A percentile compares a stretch with the other conserved stretches of the same genome.
Evolutionary conservation across 2,888 invertebrate species (phyloP).

Genomic region (Subacronicta megacephala): DNA sequence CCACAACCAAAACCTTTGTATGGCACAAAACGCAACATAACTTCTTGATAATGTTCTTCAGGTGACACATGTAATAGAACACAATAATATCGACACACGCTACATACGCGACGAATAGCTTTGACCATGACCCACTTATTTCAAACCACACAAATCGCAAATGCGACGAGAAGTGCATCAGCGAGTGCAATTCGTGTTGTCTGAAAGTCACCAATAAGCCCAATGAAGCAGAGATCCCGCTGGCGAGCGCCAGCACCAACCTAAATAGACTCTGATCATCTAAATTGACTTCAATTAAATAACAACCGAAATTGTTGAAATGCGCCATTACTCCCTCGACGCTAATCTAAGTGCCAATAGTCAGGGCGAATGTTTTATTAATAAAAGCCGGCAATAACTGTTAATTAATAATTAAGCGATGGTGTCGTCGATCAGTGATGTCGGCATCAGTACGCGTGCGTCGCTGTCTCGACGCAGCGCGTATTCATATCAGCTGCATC

Average conservation of each 20-base stretch:
- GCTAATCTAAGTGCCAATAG: slow-evolving; percentile 90
- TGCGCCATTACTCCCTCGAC: slow-evolving; percentile 89
- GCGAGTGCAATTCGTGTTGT: slow-evolving; percentile 89
- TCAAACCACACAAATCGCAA: slow-evolving; percentile 69
- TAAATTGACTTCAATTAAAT: slow-evolving; percentile 90
- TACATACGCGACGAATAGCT: slow-evolving; percentile 16
- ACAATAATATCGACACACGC: slow-evolving; percentile 46
- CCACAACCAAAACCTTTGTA: slow-evolving; percentile 35
- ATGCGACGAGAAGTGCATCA: slow-evolving; percentile 86
- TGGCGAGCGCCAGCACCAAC: slow-evolving; percentile 89
- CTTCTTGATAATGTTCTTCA: slow-evolving; percentile 18
- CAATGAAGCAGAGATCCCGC: slow-evolving; percentile 89
- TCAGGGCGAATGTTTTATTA: slow-evolving; percentile 89
- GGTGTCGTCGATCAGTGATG: slow-evolving; percentile 62
- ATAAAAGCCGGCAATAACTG: slow-evolving; percentile 84
- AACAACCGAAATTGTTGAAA: slow-evolving; percentile 90
- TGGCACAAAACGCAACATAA: slow-evolving; percentile 29
- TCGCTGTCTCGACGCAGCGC: slow-evolving; percentile 51
- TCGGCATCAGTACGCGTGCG: slow-evolving; percentile 75
- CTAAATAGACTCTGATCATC: slow-evolving; percentile 90
- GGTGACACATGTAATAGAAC: slow-evolving; percentile 20
- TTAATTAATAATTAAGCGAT: slow-evolving; percentile 88
- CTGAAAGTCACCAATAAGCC: slow-evolving; percentile 90
- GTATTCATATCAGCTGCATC: slow-evolving; percentile 40
- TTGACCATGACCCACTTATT: slow-evolving; percentile 67